A percentile compares a stretch with the other conserved stretches of the same genome.
Conservation (phyloP, 2,797 vertebrate species). For the Sorex maritimensis region DNA sequence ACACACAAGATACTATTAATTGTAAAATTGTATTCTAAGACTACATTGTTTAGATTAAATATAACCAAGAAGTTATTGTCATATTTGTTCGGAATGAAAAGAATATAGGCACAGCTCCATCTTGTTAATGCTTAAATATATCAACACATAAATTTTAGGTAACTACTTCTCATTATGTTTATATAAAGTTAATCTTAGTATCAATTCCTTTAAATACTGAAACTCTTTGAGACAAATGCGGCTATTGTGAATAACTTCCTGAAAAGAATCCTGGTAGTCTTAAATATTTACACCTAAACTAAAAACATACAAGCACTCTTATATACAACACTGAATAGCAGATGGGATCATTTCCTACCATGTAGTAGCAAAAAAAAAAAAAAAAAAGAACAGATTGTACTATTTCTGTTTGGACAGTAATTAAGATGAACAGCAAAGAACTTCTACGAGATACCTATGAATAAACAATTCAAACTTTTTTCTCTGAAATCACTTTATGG, state of each 20-base stretch:
- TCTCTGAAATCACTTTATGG: conserved; percentile 18
- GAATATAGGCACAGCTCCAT: background rate
- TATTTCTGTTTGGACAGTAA: conserved; percentile 7
- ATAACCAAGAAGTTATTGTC: conserved; percentile 45
- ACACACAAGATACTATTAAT: conserved; percentile 47
- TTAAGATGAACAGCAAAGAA: conserved; percentile 47
- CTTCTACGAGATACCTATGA: conserved; percentile 71
- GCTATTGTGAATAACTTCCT: conserved; percentile 77
- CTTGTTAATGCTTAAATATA: conserved; percentile 40
- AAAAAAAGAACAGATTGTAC: conserved; percentile 78
- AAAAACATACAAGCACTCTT: conserved; percentile 76
- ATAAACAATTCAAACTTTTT: conserved; percentile 9
- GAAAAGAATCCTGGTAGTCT: conserved; percentile 80
- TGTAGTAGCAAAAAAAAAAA: conserved; percentile 21
- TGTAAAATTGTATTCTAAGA: conserved; percentile 36
- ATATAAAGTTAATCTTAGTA: conserved; percentile 56
- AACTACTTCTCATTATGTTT: conserved; percentile 52
- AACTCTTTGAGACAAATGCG: conserved; percentile 78
- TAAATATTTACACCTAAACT: conserved; percentile 83
- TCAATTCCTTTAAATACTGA: conserved; percentile 74
- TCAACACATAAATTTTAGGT: conserved; percentile 11
- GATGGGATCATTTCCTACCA: conserved; percentile 76
- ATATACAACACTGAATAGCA: conserved; percentile 74
- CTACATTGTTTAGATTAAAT: conserved; percentile 27
- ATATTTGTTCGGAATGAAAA: conserved; percentile 58